Percentiles rank a stretch among this genome's conserved stretches.
These are phyloP conservation scores for Oryzaephilus surinamensis DNA, from an alignment of 1,140 invertebrate species.

Conservation along the genomic window DNA sequence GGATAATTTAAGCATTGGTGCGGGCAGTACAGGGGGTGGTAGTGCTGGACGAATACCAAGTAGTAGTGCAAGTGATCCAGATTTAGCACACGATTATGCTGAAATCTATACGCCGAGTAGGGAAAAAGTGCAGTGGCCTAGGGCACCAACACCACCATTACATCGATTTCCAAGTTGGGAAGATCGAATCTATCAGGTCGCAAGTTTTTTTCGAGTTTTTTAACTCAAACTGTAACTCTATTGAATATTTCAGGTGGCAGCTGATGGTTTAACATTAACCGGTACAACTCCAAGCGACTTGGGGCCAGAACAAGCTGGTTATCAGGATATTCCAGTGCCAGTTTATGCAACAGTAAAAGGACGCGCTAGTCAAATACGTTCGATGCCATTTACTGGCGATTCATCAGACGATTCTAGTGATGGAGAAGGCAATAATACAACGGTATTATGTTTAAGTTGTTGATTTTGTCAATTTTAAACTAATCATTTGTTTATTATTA, in stretches of 20 bases:
- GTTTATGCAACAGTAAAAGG: slow-evolving; percentile 95
- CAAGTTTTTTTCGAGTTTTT: neutral
- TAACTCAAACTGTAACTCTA: too few relatives aligned
- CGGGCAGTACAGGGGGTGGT: too few relatives aligned
- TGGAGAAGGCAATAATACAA: slow-evolving; percentile 72
- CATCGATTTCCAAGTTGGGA: slow-evolving; percentile 86
- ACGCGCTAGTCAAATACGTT: slow-evolving; percentile 88
- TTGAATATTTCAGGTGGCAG: slow-evolving; percentile 71
- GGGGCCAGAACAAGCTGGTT: slow-evolving; percentile 49
- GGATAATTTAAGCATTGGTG: slow-evolving; percentile 38
- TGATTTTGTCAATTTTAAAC: neutral
- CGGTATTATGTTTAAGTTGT: slow-evolving; percentile 24
- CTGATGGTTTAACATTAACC: slow-evolving; percentile 60
- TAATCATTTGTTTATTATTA: too few relatives aligned
- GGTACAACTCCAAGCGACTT: slow-evolving; percentile 36
- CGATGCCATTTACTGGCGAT: slow-evolving; percentile 89
- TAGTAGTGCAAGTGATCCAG: slow-evolving; percentile 48
- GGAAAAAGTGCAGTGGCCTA: slow-evolving; percentile 51
- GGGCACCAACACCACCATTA: slow-evolving; percentile 75
- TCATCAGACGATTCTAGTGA: slow-evolving; percentile 92
- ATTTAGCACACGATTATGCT: slow-evolving; percentile 79
- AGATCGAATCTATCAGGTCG: slow-evolving; percentile 83
- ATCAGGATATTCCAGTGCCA: slow-evolving; percentile 80
- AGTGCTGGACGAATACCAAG: slow-evolving; percentile 36
- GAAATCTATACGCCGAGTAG: slow-evolving; percentile 89